Conservation (phyloP, 2,113 vertebrate species). For the Alaudala cheleensis region DNA sequence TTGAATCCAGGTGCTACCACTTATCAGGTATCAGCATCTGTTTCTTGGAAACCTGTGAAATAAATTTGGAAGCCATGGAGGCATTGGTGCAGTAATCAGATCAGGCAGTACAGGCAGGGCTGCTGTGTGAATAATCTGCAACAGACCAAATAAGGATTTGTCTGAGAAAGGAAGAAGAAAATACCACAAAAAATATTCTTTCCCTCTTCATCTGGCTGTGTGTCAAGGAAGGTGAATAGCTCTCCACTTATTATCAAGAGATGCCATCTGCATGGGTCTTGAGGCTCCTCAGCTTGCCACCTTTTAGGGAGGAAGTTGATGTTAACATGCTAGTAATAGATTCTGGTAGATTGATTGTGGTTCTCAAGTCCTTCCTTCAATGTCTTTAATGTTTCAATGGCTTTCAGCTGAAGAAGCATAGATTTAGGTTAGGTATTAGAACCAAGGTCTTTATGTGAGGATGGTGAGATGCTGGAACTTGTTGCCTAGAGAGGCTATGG, state of each 20-base stretch:
- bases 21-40: slow-evolving; percentile 62
- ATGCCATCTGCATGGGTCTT: neutral
- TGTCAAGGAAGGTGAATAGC: neutral
- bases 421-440: neutral
- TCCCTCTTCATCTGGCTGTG: neutral
- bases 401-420: neutral
- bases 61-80: slow-evolving; percentile 23
- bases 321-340: neutral
- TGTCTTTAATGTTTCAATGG: neutral
- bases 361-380: neutral
- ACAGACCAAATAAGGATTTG: neutral
- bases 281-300: neutral
- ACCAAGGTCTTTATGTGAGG: neutral
- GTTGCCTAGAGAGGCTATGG: neutral
- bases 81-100: neutral
- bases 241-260: neutral
- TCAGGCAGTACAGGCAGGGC: neutral
- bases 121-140: neutral
- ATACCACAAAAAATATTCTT: neutral
- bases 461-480: rapidly evolving
- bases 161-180: neutral
- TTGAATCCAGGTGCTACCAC: slow-evolving; percentile 39
- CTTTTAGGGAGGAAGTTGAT: neutral
- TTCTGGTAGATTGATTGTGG: neutral
- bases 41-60: slow-evolving; percentile 47